phyloP scores from a whole-genome alignment of 2,113 vertebrate species.

The Rhineura floridana region DNA sequence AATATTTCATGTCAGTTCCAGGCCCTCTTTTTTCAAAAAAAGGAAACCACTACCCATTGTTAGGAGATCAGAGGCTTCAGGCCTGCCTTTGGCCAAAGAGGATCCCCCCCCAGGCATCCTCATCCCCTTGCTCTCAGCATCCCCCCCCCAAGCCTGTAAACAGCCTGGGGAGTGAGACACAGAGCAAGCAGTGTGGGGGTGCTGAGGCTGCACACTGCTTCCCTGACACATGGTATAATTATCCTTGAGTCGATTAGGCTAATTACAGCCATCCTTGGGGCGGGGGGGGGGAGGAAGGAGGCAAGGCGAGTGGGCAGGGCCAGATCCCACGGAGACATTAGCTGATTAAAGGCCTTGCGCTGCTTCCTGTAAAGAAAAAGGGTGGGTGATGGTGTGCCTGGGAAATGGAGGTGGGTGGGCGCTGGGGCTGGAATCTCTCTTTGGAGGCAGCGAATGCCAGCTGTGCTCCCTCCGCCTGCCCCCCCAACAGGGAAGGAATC shows the following conservation, averaged over 20 bases:
- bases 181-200: too few species aligned
- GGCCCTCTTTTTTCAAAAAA: background rate
- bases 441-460: background rate
- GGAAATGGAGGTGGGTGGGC: background rate
- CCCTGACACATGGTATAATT: slow-evolving; percentile 50
- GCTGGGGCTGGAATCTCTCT: too few species aligned
- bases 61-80: background rate
- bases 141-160: background rate
- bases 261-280: background rate
- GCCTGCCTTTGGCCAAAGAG: background rate
- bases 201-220: background rate
- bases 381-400: background rate
- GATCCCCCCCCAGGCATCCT: background rate
- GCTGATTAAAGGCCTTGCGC: slow-evolving; percentile 48
- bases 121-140: background rate
- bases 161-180: too few species aligned
- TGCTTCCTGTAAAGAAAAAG: background rate
- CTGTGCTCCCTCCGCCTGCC: background rate
- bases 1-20: rapidly evolving
- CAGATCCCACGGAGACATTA: slow-evolving; percentile 34
- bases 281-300: background rate
- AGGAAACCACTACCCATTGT: too few species aligned
- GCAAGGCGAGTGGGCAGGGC: background rate
- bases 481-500: background rate
- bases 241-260: slow-evolving; percentile 38